Percentiles rank a stretch among this genome's conserved stretches.
Conservation (phyloP, 2,797 vertebrate genomes). For the Lithobates pipiens region DNA sequence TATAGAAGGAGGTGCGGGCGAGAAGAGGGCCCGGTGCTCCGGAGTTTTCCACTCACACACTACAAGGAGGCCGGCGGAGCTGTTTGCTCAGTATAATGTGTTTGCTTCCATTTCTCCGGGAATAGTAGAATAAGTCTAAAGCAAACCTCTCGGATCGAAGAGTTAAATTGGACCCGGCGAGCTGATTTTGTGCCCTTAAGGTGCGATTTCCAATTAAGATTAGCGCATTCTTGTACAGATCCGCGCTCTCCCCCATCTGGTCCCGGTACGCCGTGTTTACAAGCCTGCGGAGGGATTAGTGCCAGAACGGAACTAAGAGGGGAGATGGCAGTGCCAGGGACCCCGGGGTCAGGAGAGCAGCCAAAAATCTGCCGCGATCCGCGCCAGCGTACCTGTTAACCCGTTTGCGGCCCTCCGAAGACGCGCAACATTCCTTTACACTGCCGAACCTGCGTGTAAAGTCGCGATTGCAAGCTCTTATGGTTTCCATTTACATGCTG, state of each 20-base stretch:
- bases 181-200: background rate
- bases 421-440: background rate
- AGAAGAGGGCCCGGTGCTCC: background rate
- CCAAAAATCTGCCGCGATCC: background rate
- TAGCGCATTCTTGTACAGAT: constrained; percentile 8
- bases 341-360: background rate
- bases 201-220: constrained; percentile 42
- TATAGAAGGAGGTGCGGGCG: background rate
- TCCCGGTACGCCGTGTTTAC: background rate
- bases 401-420: background rate
- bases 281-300: background rate
- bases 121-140: background rate
- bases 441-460: background rate
- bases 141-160: background rate
- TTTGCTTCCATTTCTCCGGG: background rate
- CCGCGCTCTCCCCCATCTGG: constrained; percentile 21
- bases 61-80: no score
- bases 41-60: background rate
- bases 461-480: background rate
- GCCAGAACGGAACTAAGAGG: background rate
- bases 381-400: background rate
- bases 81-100: background rate
- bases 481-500: background rate
- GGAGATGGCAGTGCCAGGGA: background rate
- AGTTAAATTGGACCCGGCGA: background rate